Base-by-base conservation (phyloP, 2,113 vertebrate species). In the Delphinus delphis region DNA sequence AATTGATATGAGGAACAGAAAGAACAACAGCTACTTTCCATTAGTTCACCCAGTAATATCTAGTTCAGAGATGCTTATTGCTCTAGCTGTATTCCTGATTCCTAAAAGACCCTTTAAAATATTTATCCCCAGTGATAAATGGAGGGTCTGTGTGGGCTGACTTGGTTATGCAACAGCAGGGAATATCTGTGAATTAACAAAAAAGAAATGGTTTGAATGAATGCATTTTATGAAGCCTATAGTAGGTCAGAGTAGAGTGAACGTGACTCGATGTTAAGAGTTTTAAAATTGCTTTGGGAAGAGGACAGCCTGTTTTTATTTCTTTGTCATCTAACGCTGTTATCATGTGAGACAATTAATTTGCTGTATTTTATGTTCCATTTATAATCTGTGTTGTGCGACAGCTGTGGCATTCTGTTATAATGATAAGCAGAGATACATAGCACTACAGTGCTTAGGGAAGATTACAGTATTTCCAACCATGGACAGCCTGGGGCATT, bases 311-410 rank as follows among this genome's bases (percentile, higher is more conserved):
- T 92, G 18, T 65, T 93, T 93, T 96, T 96, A 93, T 94, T 93
- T 94, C 67, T 93, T 97, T 77, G 17, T 79, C 38, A 81, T 87
- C 18, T 31, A 73, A 87, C 79, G 74, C 55, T 87, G 36, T 93
- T 96, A 87, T 88, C 47, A 76, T 68, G 73, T 93, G 18, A 90
- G 77, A 95, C 12, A 93, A 80, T 93, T 98, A 94, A 88, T 97
- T 96, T 96, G 47, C 53, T 88, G 1, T 70, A 65, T 89, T 85
- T 97, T 96, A 67, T 96, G 63, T 70, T 58, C 70, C 25, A 47
- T 4, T 79, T 85, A 74, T 80, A 82, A 95, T 91, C 88, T 82
- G 2, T 94, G 33, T 70, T 82, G 20, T 95, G 55, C 62, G 76
- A 77, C 53, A 90, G 17, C 33, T n/a, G 23, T 95, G 67, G 47